A percentile compares a stretch with the other conserved stretches of the same genome.
Evolutionary conservation across 1,140 invertebrate species (phyloP).

Genomic region (Caenorhabditis remanei): DNA sequence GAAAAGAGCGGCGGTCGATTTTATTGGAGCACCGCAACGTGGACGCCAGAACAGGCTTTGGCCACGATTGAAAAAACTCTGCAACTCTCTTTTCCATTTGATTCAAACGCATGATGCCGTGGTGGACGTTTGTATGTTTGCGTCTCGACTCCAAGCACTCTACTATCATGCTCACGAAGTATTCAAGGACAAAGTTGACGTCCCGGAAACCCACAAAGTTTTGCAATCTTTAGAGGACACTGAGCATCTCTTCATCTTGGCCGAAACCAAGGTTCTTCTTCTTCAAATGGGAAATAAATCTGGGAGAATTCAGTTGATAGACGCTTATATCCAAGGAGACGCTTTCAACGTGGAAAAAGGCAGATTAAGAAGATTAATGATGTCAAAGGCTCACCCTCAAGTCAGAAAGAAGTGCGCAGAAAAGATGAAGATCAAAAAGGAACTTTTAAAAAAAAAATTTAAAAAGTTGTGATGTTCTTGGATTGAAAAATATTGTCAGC

Average conservation of each 20-base stretch:
- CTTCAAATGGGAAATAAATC: background rate
- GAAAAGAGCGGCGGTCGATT: too few species aligned
- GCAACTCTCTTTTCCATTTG: too few species aligned
- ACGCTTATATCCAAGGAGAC: background rate
- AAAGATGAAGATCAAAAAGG: background rate
- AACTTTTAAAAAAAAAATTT: background rate
- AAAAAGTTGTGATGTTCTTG: too few species aligned
- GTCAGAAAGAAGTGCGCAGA: background rate
- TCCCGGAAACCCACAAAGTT: background rate
- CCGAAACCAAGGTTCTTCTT: background rate
- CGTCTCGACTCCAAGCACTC: background rate
- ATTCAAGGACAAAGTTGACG: background rate
- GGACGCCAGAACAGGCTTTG: too few species aligned
- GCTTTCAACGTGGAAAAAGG: background rate
- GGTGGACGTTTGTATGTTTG: background rate
- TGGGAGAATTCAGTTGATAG: background rate
- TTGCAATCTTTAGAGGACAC: background rate
- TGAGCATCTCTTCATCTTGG: background rate
- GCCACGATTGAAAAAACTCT: too few species aligned
- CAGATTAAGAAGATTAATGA: background rate
- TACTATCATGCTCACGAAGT: background rate
- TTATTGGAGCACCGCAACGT: too few species aligned
- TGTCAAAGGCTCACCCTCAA: background rate
- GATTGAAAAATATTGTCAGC: too few species aligned
- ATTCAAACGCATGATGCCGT: background rate